Conservation (phyloP, 2,113 vertebrate genomes). For the Sylvilagus bachmani region DNA sequence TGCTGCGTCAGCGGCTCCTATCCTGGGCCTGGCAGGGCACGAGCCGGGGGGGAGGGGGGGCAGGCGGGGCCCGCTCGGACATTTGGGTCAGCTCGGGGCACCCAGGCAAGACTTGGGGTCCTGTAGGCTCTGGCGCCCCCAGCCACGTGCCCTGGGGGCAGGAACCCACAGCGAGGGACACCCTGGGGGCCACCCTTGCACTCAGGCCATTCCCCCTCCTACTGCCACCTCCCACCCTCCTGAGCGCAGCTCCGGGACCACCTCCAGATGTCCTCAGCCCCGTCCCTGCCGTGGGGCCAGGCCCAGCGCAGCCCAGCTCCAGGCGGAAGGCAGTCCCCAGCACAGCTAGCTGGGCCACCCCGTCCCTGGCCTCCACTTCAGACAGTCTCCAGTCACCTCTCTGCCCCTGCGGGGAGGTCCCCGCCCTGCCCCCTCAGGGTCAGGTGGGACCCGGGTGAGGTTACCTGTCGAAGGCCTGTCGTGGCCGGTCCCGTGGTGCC, state of each 20-base stretch:
- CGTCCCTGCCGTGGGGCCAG: no score
- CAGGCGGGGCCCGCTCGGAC: neutral
- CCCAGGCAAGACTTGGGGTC: neutral
- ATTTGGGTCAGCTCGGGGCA: neutral
- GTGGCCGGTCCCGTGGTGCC: constrained; percentile 80
- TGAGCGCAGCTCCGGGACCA: neutral
- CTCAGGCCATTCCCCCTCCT: neutral
- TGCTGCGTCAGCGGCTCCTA: neutral
- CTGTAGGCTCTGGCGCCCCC: neutral
- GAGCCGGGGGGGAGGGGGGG: fast-evolving
- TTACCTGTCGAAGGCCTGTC: constrained; percentile 86
- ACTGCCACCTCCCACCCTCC: neutral
- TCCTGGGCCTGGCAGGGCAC: constrained; percentile 33
- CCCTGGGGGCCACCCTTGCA: neutral
- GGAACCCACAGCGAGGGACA: neutral
- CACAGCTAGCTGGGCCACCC: fast-evolving
- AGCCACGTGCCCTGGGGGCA: no score
- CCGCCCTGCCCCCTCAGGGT: neutral
- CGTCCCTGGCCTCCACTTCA: no score
- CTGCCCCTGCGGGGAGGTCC: neutral
- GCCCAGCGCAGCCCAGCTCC: no score
- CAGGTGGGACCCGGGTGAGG: neutral
- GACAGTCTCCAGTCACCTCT: neutral
- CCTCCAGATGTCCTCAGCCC: no score
- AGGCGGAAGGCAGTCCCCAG: neutral